Base-by-base conservation (phyloP, 1,140 invertebrate genomes). In the Frieseomelitta varia region DNA sequence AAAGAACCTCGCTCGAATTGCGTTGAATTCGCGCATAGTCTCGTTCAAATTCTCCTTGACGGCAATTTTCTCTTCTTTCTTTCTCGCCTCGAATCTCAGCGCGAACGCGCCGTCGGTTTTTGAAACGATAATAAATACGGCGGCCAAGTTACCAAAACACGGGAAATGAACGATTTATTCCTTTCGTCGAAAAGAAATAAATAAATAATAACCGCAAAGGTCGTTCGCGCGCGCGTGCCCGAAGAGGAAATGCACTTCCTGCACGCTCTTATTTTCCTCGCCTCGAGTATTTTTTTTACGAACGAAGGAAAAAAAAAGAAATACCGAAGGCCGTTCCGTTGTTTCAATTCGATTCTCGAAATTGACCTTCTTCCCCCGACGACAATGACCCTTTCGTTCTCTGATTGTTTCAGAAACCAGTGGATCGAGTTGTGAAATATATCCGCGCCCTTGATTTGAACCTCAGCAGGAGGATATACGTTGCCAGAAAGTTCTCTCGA, bases 391-490 rank as follows among this genome's bases (percentile, higher is more conserved):
- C 12, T 56, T 68, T 27, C 12, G 2, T 30, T 1, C 24, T 79
- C 79, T 8, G 24, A 12, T 61, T 15, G 27, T 84, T 84, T 6
- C 81, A 83, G 81, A 55, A 78, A 69, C 53, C 11, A 30, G 24
- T 6, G 30, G 53, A 21, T 76, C 61, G 34, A 21, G 10, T 63
- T 4, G 39, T 39, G 30, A n/a, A 63, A 58, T 8, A 47, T 8
- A 39, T 24, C 27, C n/a, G 14, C 21, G 19, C 39, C 17, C 6
- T 72, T 81, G 58, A 81, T 73, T 61, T 6, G 8, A 8, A 53
- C 39, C 19, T 34, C 19, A 24, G 17, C 30, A 84, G 8, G 10
- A 81, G n/a, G n/a, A n/a, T n/a, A n/a, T n/a, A 76, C 65, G 1
- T 61, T 6, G n/a, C 12, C 39, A 47, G 21, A 34, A 73, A 56